Evolutionary conservation across 2,113 vertebrate species (phyloP).

Genomic region (Calidris pugnax): DNA sequence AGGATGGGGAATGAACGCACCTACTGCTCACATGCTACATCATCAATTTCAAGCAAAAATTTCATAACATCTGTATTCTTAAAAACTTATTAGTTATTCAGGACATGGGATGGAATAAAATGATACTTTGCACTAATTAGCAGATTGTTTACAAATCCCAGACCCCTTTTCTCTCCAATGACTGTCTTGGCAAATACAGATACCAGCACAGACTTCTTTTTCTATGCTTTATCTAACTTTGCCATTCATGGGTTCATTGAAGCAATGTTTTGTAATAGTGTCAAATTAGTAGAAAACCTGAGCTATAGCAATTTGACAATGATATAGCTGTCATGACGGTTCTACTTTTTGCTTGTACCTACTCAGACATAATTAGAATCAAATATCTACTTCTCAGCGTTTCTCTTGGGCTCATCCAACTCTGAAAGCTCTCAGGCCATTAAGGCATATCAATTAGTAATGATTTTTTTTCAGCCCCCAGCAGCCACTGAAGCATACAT

Average conservation of each 20-base stretch:
- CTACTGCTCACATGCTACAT: not conserved
- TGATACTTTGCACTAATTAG: slow-evolving; percentile 1
- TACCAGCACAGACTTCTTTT: not conserved
- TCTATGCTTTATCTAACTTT: slow-evolving; percentile 39
- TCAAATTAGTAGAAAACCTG: slow-evolving; percentile 66
- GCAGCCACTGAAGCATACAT: slow-evolving; percentile 66
- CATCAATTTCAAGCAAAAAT: not conserved
- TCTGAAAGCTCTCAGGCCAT: slow-evolving; percentile 75
- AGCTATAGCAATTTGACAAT: slow-evolving; percentile 69
- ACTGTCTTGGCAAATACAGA: slow-evolving; percentile 7
- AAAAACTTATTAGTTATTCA: slow-evolving; percentile 12
- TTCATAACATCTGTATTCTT: not conserved
- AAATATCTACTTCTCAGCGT: slow-evolving; percentile 74
- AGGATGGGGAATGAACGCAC: not conserved
- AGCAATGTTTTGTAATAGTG: slow-evolving; percentile 51
- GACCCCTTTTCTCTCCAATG: not conserved
- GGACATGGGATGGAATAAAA: not conserved
- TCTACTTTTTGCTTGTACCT: slow-evolving; percentile 66
- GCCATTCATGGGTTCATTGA: slow-evolving; percentile 48
- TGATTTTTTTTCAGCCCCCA: slow-evolving; percentile 72
- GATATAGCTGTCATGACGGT: slow-evolving; percentile 70
- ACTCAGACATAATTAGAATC: slow-evolving; percentile 76
- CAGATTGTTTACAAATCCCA: slow-evolving; percentile 12
- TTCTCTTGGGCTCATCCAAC: slow-evolving; percentile 69
- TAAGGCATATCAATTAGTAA: slow-evolving; percentile 82